Evolutionary conservation across 1,140 invertebrate genomes (phyloP).

Genomic region (Drosophila albomicans): DNA sequence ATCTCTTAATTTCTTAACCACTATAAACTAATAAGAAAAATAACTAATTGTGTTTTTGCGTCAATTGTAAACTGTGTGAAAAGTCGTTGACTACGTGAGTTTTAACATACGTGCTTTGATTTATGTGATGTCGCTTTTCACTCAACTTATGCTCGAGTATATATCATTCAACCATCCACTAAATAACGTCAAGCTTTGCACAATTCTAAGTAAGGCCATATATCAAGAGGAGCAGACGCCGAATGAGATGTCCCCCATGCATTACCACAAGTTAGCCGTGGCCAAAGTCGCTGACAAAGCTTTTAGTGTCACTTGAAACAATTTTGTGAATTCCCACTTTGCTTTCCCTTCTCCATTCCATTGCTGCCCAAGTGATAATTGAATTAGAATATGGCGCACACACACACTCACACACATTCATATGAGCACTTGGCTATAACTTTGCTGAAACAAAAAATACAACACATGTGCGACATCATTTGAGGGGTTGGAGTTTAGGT

Average conservation of each 20-base stretch:
- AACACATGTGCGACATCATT: constrained; percentile 80
- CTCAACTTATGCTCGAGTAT: constrained; percentile 50
- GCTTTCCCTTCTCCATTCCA: constrained; percentile 10
- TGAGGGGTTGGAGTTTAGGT: constrained; percentile 46
- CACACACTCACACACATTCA: constrained; percentile 43
- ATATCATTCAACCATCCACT: constrained; percentile 63
- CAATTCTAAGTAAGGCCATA: constrained; percentile 73
- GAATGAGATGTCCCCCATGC: constrained; percentile 54
- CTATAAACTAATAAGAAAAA: neutral
- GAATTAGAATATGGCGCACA: constrained; percentile 82
- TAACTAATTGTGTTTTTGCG: neutral
- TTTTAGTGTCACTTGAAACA: constrained; percentile 72
- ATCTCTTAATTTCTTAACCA: too few relatives aligned
- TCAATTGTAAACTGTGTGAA: neutral
- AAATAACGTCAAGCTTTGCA: constrained; percentile 56
- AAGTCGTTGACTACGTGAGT: neutral
- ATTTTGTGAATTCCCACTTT: neutral
- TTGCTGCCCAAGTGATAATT: constrained; percentile 78
- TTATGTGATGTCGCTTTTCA: constrained; percentile 44
- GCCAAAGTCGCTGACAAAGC: constrained; percentile 78
- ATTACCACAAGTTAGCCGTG: constrained; percentile 73
- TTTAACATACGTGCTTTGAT: constrained; percentile 18
- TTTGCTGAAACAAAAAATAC: constrained; percentile 71
- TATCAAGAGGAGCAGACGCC: constrained; percentile 56
- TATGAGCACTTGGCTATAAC: constrained; percentile 57